These are phyloP conservation scores for Atherinomorus stipes DNA, from an alignment of 2,113 vertebrate species.

Conservation along the genomic window DNA sequence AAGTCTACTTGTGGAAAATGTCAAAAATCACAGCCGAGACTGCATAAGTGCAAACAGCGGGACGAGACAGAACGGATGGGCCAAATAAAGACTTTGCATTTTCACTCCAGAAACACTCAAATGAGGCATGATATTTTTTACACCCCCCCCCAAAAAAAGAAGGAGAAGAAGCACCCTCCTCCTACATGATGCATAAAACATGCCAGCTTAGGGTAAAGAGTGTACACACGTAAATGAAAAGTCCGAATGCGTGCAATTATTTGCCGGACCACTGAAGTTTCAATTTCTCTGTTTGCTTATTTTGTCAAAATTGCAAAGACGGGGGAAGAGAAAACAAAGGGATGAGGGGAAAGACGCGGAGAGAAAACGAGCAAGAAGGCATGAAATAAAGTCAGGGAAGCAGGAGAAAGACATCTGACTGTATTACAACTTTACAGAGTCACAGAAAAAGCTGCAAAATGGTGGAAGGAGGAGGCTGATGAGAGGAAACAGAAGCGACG, in stretches of 20 bases:
- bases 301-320: constrained; percentile 36
- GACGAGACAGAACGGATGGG: constrained; percentile 67
- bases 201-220: constrained; percentile 75
- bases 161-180: constrained; percentile 51
- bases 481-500: not conserved
- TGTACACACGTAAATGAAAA: constrained; percentile 69
- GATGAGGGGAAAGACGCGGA: constrained; percentile 4
- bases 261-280: constrained; percentile 83
- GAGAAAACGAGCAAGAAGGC: constrained; percentile 47
- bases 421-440: constrained; percentile 57
- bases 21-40: constrained; percentile 64
- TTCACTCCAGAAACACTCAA: constrained; percentile 76
- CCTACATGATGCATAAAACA: constrained; percentile 80
- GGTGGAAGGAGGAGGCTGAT: constrained; percentile 51
- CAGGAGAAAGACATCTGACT: constrained; percentile 64
- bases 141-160: no score
- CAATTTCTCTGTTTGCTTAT: constrained; percentile 75
- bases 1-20: constrained; percentile 71
- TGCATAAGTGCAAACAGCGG: constrained; percentile 78
- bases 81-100: constrained; percentile 78
- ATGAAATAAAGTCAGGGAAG: constrained; percentile 68
- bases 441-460: no score
- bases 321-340: constrained; percentile 38
- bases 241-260: constrained; percentile 80
- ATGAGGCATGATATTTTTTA: constrained; percentile 82